phyloP scores from a whole-genome alignment of 2,797 vertebrate genomes.

The Oophaga sylvatica region DNA sequence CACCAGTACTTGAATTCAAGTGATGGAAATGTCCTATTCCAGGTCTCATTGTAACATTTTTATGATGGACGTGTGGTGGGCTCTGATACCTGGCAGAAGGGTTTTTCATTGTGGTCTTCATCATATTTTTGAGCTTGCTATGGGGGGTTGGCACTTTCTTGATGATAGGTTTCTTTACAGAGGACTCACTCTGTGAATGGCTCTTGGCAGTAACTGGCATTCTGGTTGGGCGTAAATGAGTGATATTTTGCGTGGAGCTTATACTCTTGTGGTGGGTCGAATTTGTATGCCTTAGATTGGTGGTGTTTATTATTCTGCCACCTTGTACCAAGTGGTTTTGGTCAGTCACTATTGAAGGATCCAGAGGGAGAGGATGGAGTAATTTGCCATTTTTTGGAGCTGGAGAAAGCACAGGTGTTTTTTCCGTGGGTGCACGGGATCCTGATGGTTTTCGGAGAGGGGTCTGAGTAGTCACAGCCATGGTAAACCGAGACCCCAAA shows the following conservation, averaged over 20 bases:
- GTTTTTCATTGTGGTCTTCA: neutral
- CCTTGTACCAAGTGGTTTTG: neutral
- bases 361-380: neutral
- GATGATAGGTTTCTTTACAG: neutral
- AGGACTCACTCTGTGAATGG: conserved; percentile 18
- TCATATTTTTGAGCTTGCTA: conserved; percentile 26
- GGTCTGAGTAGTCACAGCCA: conserved; percentile 6
- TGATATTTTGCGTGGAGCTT: neutral
- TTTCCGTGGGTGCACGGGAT: neutral
- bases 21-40: neutral
- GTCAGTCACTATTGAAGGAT: neutral
- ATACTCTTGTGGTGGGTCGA: neutral
- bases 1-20: conserved; percentile 7
- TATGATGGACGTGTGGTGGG: conserved; percentile 27
- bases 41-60: conserved; percentile 2
- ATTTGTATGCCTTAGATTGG: neutral
- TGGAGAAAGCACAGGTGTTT: neutral
- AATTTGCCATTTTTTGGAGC: conserved; percentile 2
- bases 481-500: conserved; percentile 3
- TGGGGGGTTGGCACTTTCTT: conserved; percentile 16
- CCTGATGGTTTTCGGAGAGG: neutral
- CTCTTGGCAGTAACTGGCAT: conserved; percentile 27
- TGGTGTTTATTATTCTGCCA: neutral
- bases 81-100: conserved; percentile 39
- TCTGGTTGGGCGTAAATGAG: neutral